Evolutionary conservation across 2,113 vertebrate genomes (phyloP), one percentile per base, ranked within the genome.

Genomic region (Ibidorhyncha struthersii): DNA sequence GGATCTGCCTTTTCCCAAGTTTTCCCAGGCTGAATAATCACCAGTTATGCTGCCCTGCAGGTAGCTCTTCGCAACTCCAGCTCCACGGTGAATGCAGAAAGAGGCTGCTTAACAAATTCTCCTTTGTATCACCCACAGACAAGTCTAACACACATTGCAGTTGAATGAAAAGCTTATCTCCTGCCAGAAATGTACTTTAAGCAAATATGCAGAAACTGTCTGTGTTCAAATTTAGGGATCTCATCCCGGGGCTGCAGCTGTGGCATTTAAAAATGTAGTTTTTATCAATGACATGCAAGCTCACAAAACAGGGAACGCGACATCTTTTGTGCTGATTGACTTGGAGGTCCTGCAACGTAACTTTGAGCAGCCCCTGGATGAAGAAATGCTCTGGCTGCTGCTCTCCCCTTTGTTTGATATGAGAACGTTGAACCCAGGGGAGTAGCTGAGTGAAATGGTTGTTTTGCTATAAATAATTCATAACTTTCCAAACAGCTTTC

Each of bases 381-480:
- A 66, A 65, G 43, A 84, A 82, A 58, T 70, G 45, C 40, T 43
- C 84, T 90, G 84, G 49, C 21, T 85, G n/a, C 79, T 94, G 41
- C 78, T 66, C 30, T 65, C 30, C 70, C 20, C 43, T 88, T 91
- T 89, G 69, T 91, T 84, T 89, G 67, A 43, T 80, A 83, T n/a
- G 50, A 77, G 71, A 77, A 86, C 1, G 6, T 27, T 73, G 62
- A 86, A 77, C 36, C 45, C 79, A n/a, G 45, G 79, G 41, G 82
- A 94, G 19, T 3, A 90, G 50, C 74, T 67, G 66, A 93, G 74
- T 66, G 53, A 73, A 93, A 94, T 49, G 11, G 34, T 86, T 94
- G 63, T 70, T 95, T 93, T 77, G 8, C 38, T 55, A 78, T 92
- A 93, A 96, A 96, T 95, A 92, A 94, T 96, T 86, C 80, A 95